phyloP scores from a whole-genome alignment of 2,113 vertebrate genomes.

The Podilymbus podiceps region DNA sequence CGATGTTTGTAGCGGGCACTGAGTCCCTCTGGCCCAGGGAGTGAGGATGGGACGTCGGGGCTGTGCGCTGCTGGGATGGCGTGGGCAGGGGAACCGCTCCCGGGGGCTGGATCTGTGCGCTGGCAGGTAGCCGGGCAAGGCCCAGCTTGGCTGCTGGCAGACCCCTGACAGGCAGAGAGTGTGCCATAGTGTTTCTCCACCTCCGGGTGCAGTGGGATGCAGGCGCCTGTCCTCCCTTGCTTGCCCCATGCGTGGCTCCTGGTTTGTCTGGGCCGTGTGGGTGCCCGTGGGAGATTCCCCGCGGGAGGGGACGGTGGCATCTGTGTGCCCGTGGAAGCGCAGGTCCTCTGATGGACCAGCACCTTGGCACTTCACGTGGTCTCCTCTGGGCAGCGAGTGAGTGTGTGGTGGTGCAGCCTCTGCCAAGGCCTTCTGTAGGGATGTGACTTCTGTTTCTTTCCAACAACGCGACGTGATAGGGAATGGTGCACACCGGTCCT shows the following conservation, averaged over 20 bases:
- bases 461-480: rapidly evolving
- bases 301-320: neutral
- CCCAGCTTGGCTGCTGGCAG: neutral
- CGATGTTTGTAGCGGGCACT: rapidly evolving
- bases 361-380: neutral
- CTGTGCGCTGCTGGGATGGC: neutral
- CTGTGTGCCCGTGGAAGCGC: neutral
- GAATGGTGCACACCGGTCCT: rapidly evolving
- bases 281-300: neutral
- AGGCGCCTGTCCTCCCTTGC: neutral
- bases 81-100: neutral
- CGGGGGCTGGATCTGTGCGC: rapidly evolving
- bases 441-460: neutral
- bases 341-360: neutral
- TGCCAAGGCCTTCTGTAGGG: neutral
- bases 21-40: too few species aligned
- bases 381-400: rapidly evolving
- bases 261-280: neutral
- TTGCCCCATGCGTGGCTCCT: rapidly evolving
- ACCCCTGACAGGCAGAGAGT: rapidly evolving
- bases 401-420: rapidly evolving
- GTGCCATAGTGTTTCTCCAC: neutral
- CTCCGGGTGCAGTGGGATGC: too few species aligned
- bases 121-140: neutral
- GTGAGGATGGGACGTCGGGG: rapidly evolving